Conservation (phyloP, 2,797 vertebrate species). For the Cossypha polioptera region DNA sequence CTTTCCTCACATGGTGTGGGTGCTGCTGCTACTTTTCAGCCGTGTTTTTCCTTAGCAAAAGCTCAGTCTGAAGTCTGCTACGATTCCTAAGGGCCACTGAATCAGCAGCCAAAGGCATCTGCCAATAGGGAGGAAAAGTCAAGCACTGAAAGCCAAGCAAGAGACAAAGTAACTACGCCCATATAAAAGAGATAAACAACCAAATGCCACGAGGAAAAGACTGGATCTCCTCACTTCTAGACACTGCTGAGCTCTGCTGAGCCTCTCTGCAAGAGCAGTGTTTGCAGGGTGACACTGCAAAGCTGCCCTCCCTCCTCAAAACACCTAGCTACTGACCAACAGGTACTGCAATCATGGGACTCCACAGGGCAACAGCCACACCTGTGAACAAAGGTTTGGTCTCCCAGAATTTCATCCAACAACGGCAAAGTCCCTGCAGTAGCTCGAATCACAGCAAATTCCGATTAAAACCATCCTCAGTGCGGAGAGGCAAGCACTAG, state of each 20-base stretch:
- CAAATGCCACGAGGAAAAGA: background rate
- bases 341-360: background rate
- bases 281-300: background rate
- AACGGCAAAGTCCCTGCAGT: background rate
- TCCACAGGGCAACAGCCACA: accelerated
- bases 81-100: background rate
- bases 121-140: background rate
- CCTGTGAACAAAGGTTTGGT: background rate
- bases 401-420: background rate
- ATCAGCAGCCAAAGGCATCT: background rate
- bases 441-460: background rate
- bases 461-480: background rate
- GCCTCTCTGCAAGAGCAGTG: background rate
- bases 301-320: background rate
- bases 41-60: background rate
- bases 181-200: background rate
- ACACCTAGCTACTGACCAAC: background rate
- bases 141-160: background rate
- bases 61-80: background rate
- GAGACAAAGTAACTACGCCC: background rate
- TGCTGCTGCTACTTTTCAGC: background rate
- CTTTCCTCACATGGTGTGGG: background rate
- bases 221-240: background rate
- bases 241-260: background rate
- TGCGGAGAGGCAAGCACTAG: background rate